A percentile compares a stretch with the other conserved stretches of the same genome.
These are phyloP conservation scores for Blera fallax DNA, from an alignment of 2,888 invertebrate species.

Conservation along the genomic window DNA sequence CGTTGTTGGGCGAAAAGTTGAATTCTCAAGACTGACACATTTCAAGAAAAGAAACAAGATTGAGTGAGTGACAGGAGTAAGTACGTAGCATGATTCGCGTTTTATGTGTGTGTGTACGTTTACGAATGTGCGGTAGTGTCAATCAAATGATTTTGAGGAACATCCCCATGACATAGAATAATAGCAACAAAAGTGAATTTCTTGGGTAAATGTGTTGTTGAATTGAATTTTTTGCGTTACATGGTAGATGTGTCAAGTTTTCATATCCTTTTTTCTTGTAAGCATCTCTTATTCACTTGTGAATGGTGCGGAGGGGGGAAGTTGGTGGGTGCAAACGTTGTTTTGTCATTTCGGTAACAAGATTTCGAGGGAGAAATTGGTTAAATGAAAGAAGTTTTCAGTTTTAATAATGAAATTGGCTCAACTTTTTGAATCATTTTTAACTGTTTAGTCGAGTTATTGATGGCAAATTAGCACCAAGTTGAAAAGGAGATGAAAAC, in stretches of 20 bases:
- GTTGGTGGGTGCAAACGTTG: background rate
- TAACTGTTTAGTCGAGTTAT: no score
- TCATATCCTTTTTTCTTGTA: background rate
- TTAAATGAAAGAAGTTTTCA: no score
- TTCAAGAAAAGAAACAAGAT: conserved; percentile 34
- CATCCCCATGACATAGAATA: conserved; percentile 12
- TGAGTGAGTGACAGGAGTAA: conserved; percentile 58
- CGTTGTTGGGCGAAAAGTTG: conserved; percentile 1
- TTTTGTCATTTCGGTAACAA: background rate
- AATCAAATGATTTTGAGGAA: conserved; percentile 56
- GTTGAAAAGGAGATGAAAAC: no score
- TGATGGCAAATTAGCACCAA: no score
- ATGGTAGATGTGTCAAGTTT: conserved; percentile 9
- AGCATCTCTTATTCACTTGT: background rate
- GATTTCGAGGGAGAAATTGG: background rate
- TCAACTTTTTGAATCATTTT: no score
- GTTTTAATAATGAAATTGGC: no score
- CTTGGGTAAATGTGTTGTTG: conserved; percentile 21
- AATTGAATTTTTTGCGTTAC: conserved; percentile 23
- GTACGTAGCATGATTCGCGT: conserved; percentile 3
- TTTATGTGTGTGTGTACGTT: background rate
- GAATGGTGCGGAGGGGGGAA: background rate
- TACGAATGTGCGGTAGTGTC: conserved; percentile 37
- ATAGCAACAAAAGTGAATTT: conserved; percentile 17
- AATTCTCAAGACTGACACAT: conserved; percentile 52